These are phyloP conservation scores for Latrodectus hesperus DNA, from an alignment of 2,888 invertebrate species.

Conservation along the genomic window DNA sequence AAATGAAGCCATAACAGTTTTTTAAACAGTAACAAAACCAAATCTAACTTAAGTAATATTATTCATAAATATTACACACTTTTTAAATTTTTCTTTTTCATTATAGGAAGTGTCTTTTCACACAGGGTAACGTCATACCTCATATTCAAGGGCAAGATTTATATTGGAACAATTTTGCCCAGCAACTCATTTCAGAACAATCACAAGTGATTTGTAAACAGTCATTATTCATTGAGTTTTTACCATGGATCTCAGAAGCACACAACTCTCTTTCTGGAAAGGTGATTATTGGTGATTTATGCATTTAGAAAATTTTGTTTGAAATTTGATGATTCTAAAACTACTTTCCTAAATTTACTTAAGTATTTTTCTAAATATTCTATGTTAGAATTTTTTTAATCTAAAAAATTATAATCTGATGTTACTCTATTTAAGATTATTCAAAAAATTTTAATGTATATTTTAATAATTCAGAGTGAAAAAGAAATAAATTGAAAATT, in stretches of 20 bases:
- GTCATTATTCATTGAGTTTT: constrained; percentile 65
- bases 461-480: too few relatives aligned
- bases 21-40: too few relatives aligned
- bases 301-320: not conserved
- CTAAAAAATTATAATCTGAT: too few relatives aligned
- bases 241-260: constrained; percentile 63
- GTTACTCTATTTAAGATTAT: too few relatives aligned
- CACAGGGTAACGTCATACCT: constrained; percentile 49
- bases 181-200: constrained; percentile 57
- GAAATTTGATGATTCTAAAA: too few relatives aligned
- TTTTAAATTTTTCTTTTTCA: constrained; percentile 2
- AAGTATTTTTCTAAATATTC: not conserved
- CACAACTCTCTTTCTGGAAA: constrained; percentile 46
- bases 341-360: too few relatives aligned
- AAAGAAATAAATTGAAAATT: too few relatives aligned
- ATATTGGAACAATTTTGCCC: constrained; percentile 62
- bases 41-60: not conserved
- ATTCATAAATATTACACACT: not conserved
- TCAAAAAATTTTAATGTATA: too few relatives aligned
- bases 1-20: too few relatives aligned
- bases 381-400: too few relatives aligned
- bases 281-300: constrained; percentile 35
- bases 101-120: constrained; percentile 56
- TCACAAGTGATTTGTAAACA: constrained; percentile 51
- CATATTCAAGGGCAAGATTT: constrained; percentile 56